These are phyloP conservation scores for Sinocyclocheilus rhinocerous DNA, from an alignment of 2,113 vertebrate species.

Conservation along the genomic window DNA sequence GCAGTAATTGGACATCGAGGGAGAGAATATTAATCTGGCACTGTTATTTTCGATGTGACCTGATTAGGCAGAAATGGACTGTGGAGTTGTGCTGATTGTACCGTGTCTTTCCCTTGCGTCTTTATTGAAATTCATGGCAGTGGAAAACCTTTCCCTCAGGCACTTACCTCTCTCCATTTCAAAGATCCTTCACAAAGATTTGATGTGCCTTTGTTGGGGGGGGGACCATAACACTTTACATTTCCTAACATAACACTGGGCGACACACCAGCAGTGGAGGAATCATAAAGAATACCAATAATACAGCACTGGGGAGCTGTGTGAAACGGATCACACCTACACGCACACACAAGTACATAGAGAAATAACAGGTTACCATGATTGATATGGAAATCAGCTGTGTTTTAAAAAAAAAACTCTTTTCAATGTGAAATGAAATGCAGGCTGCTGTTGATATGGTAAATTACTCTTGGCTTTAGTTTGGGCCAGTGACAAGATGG, in stretches of 20 bases:
- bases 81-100: conserved; percentile 4
- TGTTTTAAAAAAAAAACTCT: conserved; percentile 17
- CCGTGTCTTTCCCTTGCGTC: not conserved
- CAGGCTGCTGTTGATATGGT: conserved; percentile 44
- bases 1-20: conserved; percentile 17
- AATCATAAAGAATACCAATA: conserved; percentile 46
- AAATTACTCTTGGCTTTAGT: conserved; percentile 21
- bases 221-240: conserved; percentile 4
- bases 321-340: not conserved
- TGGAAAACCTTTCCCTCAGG: conserved; percentile 28
- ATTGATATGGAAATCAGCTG: conserved; percentile 71
- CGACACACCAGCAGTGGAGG: not conserved
- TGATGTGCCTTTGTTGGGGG: conserved; percentile 8
- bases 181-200: conserved; percentile 36
- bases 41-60: conserved; percentile 14
- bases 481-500: conserved; percentile 26
- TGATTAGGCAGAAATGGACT: conserved; percentile 21
- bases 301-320: not conserved
- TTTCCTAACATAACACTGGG: conserved; percentile 8
- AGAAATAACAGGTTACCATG: conserved; percentile 47
- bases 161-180: conserved; percentile 23
- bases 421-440: conserved; percentile 55
- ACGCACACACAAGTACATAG: not conserved
- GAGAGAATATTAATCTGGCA: conserved; percentile 31
- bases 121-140: conserved; percentile 36